phyloP scores from a whole-genome alignment of 1,140 invertebrate species.

The Notospermus geniculatus region DNA sequence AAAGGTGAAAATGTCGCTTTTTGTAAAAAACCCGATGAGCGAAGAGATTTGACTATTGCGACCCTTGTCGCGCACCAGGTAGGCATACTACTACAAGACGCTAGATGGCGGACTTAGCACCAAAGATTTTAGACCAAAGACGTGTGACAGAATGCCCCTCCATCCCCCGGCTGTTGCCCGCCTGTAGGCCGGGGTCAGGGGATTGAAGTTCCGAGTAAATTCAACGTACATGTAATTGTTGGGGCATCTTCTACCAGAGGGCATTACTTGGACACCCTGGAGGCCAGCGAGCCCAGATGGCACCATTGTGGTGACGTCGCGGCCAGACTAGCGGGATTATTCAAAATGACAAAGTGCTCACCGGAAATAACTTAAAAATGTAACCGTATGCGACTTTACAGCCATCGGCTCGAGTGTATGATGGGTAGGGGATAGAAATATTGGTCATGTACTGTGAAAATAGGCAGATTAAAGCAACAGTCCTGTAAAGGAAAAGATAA shows the following conservation, averaged over 20 bases:
- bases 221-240: not conserved
- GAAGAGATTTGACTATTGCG: not conserved
- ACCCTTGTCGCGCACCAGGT: no score
- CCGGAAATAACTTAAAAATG: constrained; percentile 80
- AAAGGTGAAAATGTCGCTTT: not conserved
- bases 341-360: constrained; percentile 62
- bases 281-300: not conserved
- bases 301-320: no score
- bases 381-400: constrained; percentile 60
- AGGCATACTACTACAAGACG: no score
- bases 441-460: constrained; percentile 80
- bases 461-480: constrained; percentile 74
- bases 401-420: constrained; percentile 63
- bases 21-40: not conserved
- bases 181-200: no score
- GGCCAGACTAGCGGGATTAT: not conserved
- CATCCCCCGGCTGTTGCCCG: no score
- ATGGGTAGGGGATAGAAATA: constrained; percentile 65
- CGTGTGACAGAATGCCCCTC: no score
- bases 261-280: not conserved
- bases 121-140: no score
- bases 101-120: no score
- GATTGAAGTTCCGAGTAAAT: not conserved
- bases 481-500: constrained; percentile 62
- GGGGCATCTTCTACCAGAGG: not conserved